Base-by-base conservation (phyloP, 2,797 vertebrate genomes). In the Holocentrus rufus region DNA sequence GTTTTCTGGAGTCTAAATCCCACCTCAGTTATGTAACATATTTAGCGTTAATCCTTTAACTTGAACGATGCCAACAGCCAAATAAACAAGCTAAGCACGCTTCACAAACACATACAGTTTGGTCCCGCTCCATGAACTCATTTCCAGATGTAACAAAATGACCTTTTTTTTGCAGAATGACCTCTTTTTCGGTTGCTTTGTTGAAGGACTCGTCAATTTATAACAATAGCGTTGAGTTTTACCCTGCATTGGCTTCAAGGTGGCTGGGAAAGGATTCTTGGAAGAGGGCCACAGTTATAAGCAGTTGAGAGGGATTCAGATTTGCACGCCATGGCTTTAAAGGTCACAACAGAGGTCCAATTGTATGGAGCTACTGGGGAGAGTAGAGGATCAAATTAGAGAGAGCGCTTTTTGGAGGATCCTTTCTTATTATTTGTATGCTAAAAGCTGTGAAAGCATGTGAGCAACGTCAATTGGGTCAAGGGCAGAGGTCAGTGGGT, bases 301-400 rank as follows among this genome's bases (percentile, higher is more conserved):
- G 83, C 60, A 77, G 20, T 74, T 88, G 42, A 84, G 77, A 62
- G 47, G 79, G 78, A 83, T 84, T 87, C 77, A 69, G 85, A 85
- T 85, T 85, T 80, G 61, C 27, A 60, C 47, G 55, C 65, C 49
- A n/a, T 11, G 77, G 90, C 66, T 88, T 90, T 86, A 60, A 68
- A 60, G 79, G 76, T 86, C 90, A 86, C 79, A 87, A 89, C 84
- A 91, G 79, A 87, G 83, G 70, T 80, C 69, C 55, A 64, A 84
- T 90, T 90, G 85, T 89, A 8, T 53, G 56, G 69, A 4, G 7
- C 14, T 55, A 74, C 74, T 76, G 49, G 76, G 81, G 81, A 74
- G 75, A 78, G 76, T 47, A 34, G 67, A 49, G 73, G 71, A 83
- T 84, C 85, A 82, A 83, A 75, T 76, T 67, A 36, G 74, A 66